Evolutionary conservation across 2,888 invertebrate genomes (phyloP), one percentile per base, ranked within the genome.

Genomic region (Lithophane leautieri): DNA sequence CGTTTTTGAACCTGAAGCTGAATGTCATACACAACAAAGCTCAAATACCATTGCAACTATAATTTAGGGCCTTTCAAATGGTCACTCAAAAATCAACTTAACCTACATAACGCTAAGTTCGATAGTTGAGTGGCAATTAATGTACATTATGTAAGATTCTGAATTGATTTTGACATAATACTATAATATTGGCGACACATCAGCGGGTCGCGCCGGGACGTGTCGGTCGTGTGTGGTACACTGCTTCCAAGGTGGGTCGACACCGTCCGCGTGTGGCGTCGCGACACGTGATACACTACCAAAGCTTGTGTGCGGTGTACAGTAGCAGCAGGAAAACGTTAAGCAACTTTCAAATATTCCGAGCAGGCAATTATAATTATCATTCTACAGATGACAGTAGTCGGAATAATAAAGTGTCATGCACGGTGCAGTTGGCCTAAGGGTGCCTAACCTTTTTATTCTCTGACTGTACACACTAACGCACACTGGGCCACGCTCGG

Each of bases 201-300:
- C 54, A 8, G 42, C 16, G 19, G 28, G 61, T 50, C 50, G 61
- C 19, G 47, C 40, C 69, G 72, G 58, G 61, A 28, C 50, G 61
- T 28, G 47, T 47, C 69, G 71, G 73, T 16, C 44, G 60, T 34
- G 73, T 47, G 54, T 40, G 47, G 47, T 40, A 65, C 65, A 88
- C 92, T 93, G 93, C 85, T 87, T 87, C 91, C 91, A 92, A 93
- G 93, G 91, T 86, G 89, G 91, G 86, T 87, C 83, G 83, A 88
- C 81, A 82, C 85, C 91, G 88, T 82, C 68, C 82, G 81, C 84
- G 78, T 86, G 89, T 89, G 90, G 86, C 82, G 70, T 28, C 73
- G 73, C 82, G 82, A 69, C 61, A 14, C 19, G 40, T 86, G 86
- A 86, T 76, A 11, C 70, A n/a, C 69, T 83, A 80, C 82, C 86